phyloP scores from a whole-genome alignment of 2,797 vertebrate genomes.

The Scolopax bukidnonensis region DNA sequence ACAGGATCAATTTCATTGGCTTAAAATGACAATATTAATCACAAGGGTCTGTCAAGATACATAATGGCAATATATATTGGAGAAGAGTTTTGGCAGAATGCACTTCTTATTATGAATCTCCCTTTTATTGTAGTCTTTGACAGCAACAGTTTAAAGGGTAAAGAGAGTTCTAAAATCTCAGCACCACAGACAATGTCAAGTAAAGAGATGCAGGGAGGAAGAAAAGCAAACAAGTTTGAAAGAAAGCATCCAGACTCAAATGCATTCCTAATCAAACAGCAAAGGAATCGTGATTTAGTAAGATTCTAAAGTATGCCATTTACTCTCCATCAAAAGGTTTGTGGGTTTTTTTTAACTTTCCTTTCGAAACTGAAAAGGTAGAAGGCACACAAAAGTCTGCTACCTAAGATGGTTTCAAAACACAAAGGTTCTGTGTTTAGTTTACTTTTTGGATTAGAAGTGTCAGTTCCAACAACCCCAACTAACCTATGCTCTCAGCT shows the following conservation, averaged over 20 bases:
- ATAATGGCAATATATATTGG: slow-evolving; percentile 51
- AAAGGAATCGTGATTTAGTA: slow-evolving; percentile 58
- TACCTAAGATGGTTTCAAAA: slow-evolving; percentile 57
- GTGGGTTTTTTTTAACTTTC: slow-evolving; percentile 38
- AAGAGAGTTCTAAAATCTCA: slow-evolving; percentile 23
- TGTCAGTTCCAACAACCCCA: slow-evolving; percentile 49
- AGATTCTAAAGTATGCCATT: slow-evolving; percentile 56
- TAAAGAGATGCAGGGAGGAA: slow-evolving; percentile 32
- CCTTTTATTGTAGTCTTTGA: slow-evolving; percentile 38
- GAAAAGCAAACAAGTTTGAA: slow-evolving; percentile 62
- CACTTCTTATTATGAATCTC: slow-evolving; percentile 2
- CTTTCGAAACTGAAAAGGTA: slow-evolving; percentile 60
- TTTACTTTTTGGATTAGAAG: slow-evolving; percentile 65
- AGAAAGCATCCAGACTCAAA: slow-evolving; percentile 53
- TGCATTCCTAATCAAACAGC: slow-evolving; percentile 58
- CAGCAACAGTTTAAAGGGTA: slow-evolving; percentile 38
- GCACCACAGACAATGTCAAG: slow-evolving; percentile 31
- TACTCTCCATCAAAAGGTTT: slow-evolving; percentile 63
- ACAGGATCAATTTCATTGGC: slow-evolving; percentile 70
- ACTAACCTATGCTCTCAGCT: slow-evolving; percentile 51
- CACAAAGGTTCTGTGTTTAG: slow-evolving; percentile 54
- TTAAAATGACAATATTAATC: slow-evolving; percentile 71
- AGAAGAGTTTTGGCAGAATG: slow-evolving; percentile 38
- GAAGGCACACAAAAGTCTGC: slow-evolving; percentile 57
- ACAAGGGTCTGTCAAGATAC: slow-evolving; percentile 54